These are phyloP conservation scores for Neodiprion pinetum DNA, from an alignment of 1,140 invertebrate species.

Conservation along the genomic window DNA sequence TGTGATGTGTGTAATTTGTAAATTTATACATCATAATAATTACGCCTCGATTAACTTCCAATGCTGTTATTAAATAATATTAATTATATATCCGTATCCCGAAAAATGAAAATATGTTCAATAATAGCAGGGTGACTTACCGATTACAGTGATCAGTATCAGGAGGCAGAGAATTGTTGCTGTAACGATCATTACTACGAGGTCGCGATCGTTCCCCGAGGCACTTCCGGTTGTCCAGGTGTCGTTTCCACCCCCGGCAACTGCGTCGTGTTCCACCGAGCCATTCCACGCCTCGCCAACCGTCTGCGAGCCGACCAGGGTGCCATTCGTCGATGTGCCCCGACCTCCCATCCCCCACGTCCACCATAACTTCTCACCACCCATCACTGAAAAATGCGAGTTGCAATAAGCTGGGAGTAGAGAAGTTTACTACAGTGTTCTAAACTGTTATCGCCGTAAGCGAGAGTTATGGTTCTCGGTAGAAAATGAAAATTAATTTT, in stretches of 20 bases:
- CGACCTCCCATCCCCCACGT: constrained; percentile 44
- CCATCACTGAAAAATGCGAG: constrained; percentile 35
- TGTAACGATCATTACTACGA: constrained; percentile 40
- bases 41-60: too few relatives aligned
- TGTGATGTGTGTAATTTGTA: too few relatives aligned
- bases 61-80: too few relatives aligned
- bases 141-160: constrained; percentile 55
- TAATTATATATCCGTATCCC: too few relatives aligned
- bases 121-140: constrained; percentile 38
- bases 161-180: constrained; percentile 52
- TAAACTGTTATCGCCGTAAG: too few relatives aligned
- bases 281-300: constrained; percentile 35
- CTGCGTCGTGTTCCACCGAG: constrained; percentile 31
- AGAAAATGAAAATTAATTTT: too few relatives aligned
- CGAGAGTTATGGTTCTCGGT: too few relatives aligned
- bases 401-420: too few relatives aligned
- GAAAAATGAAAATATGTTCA: too few relatives aligned
- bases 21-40: too few relatives aligned
- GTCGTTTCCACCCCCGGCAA: constrained; percentile 35
- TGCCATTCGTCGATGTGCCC: constrained; percentile 35
- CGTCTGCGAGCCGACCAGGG: constrained; percentile 30
- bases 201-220: constrained; percentile 34
- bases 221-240: constrained; percentile 33
- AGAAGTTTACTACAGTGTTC: too few relatives aligned
- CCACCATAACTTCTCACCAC: constrained; percentile 46